phyloP scores from a whole-genome alignment of 2,888 invertebrate genomes.

The Gryllus longicercus region DNA sequence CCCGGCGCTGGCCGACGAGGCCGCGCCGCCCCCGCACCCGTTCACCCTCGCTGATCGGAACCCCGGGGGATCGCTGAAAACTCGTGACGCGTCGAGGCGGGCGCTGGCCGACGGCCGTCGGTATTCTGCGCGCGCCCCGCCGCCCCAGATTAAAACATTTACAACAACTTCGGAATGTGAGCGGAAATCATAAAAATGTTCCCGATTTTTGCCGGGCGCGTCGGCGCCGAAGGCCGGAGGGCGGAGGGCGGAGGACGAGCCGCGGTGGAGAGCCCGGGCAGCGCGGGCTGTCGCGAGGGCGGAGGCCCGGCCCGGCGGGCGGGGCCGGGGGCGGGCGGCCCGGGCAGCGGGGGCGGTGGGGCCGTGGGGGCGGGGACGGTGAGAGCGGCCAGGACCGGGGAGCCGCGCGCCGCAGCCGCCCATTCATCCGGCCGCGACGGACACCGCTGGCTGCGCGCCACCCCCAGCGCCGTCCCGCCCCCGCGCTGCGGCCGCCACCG shows the following conservation, averaged over 20 bases:
- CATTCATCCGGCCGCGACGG: conserved; percentile 4
- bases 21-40: too few species aligned
- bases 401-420: background rate
- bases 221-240: background rate
- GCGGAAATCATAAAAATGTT: conserved; percentile 1
- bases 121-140: background rate
- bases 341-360: background rate
- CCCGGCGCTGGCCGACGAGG: too few species aligned
- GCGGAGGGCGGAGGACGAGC: background rate
- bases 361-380: too few species aligned
- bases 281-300: background rate
- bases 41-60: background rate
- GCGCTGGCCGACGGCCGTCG: background rate
- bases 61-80: background rate
- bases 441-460: conserved; percentile 18
- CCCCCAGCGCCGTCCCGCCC: background rate
- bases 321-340: background rate
- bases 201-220: background rate
- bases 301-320: background rate
- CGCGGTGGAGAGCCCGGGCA: background rate
- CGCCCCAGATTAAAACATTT: background rate
- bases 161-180: conserved; percentile 1
- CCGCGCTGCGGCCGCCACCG: background rate
- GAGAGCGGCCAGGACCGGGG: background rate
- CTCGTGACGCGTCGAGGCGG: background rate